These are phyloP conservation scores for Pachydiplax longipennis DNA, from an alignment of 2,888 invertebrate genomes.

Conservation along the genomic window DNA sequence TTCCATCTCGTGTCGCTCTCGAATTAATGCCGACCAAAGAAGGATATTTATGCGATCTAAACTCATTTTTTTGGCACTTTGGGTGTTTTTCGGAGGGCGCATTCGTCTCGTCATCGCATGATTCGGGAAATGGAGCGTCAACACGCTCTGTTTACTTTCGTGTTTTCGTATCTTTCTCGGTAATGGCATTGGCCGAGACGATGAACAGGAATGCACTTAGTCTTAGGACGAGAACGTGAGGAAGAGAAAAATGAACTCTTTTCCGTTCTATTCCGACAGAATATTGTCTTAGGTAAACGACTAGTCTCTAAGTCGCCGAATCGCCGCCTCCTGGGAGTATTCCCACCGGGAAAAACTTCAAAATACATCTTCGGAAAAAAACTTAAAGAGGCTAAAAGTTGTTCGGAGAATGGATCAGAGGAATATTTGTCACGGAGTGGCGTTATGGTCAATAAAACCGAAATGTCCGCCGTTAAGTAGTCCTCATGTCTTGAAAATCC, in stretches of 20 bases:
- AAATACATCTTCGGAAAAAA: neutral
- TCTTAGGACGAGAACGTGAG: neutral
- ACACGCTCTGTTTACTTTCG: neutral
- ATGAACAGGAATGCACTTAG: neutral
- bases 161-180: neutral
- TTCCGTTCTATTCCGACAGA: neutral
- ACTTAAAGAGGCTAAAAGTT: neutral
- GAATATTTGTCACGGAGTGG: neutral
- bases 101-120: neutral
- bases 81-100: neutral
- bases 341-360: neutral
- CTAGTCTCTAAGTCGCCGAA: neutral
- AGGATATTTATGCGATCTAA: neutral
- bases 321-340: neutral
- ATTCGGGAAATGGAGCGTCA: neutral
- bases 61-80: neutral
- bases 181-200: neutral
- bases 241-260: neutral
- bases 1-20: neutral
- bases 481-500: neutral
- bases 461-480: neutral
- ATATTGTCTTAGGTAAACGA: neutral
- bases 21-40: neutral
- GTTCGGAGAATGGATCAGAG: neutral
- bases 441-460: neutral